Conservation (phyloP, 2,888 invertebrate genomes). For the Conus canariensis region DNA sequence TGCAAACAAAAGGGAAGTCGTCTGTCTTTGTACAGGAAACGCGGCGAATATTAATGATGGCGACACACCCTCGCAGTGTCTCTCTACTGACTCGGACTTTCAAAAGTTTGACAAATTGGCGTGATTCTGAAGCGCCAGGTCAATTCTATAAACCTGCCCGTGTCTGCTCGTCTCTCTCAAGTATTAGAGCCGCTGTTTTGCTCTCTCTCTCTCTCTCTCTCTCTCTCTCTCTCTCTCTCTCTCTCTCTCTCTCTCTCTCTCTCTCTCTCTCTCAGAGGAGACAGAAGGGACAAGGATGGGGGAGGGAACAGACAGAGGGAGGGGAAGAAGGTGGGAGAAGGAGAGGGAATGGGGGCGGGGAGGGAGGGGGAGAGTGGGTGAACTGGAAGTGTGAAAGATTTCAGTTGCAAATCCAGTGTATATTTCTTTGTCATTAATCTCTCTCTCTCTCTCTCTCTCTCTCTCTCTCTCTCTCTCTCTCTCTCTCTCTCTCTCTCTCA, state of each 20-base stretch:
- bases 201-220: neutral
- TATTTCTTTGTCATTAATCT: neutral
- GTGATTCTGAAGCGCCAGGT: too few relatives aligned
- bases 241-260: too few relatives aligned
- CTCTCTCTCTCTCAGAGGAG: too few relatives aligned
- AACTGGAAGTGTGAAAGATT: neutral
- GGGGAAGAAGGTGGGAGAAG: too few relatives aligned
- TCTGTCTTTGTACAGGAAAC: constrained; percentile 5
- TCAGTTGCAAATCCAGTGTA: neutral
- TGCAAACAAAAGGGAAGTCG: too few relatives aligned
- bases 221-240: too few relatives aligned
- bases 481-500: constrained; percentile 9
- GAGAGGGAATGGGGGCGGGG: too few relatives aligned
- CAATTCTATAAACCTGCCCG: too few relatives aligned
- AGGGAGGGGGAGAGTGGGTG: too few relatives aligned
- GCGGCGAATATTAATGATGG: neutral
- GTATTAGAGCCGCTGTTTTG: neutral
- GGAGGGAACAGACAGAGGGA: too few relatives aligned
- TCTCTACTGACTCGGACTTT: neutral
- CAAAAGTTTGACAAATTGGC: too few relatives aligned
- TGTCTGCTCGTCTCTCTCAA: neutral
- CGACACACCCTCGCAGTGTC: neutral
- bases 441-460: neutral
- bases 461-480: constrained; percentile 16
- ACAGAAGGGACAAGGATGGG: neutral